Evolutionary conservation across 2,113 vertebrate genomes (phyloP).

Genomic region (Hippocampus guttulatus): DNA sequence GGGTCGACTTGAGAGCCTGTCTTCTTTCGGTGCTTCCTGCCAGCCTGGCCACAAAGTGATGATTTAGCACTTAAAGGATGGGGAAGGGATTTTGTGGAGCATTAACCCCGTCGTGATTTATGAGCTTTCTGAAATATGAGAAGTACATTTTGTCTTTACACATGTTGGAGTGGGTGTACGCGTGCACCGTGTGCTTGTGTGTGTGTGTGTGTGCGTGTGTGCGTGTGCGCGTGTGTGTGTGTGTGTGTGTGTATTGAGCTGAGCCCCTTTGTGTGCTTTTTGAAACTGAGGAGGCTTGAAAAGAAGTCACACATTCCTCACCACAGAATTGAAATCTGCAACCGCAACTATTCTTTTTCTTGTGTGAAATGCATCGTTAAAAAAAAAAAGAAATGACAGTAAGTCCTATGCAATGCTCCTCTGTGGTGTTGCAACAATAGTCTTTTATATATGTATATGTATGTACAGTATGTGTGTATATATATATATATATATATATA

Average conservation of each 20-base stretch:
- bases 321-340: background rate
- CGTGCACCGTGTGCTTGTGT: constrained; percentile 12
- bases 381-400: background rate
- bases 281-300: background rate
- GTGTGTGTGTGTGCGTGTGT: background rate
- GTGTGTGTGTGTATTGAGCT: background rate
- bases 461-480: too few relatives aligned
- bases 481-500: too few relatives aligned
- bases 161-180: constrained; percentile 40
- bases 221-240: constrained; percentile 10
- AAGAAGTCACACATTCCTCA: background rate
- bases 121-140: constrained; percentile 67
- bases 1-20: constrained; percentile 37
- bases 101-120: constrained; percentile 70
- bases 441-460: background rate
- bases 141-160: constrained; percentile 61
- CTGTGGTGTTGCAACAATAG: background rate
- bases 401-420: background rate
- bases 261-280: constrained; percentile 14
- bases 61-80: constrained; percentile 73
- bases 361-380: background rate
- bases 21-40: constrained; percentile 40
- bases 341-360: background rate
- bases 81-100: constrained; percentile 63
- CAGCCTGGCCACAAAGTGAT: constrained; percentile 52